Percentiles rank a stretch among this genome's conserved stretches.
These are phyloP conservation scores for Orthosia incerta DNA, from an alignment of 2,888 invertebrate genomes.

Conservation along the genomic window DNA sequence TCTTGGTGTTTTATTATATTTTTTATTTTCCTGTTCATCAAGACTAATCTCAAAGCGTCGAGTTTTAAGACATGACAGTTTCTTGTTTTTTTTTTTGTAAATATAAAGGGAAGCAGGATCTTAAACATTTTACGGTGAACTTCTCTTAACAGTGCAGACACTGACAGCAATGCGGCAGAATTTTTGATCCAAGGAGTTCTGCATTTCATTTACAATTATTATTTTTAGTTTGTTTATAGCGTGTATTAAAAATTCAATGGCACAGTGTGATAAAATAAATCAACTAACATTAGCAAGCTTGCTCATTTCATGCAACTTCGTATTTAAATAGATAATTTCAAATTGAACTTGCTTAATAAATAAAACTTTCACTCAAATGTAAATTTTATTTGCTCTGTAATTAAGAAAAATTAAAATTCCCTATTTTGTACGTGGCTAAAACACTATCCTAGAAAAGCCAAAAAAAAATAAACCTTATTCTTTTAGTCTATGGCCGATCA, in stretches of 20 bases:
- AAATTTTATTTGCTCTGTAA: too few species aligned
- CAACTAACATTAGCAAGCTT: constrained; percentile 2
- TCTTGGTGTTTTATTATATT: constrained; percentile 27
- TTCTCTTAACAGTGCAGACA: constrained; percentile 12
- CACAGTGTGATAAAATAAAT: background rate
- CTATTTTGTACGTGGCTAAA: too few species aligned
- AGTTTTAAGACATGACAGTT: constrained; percentile 26
- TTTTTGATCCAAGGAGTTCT: background rate
- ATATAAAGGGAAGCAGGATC: background rate
- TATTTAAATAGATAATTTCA: too few species aligned
- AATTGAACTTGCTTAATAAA: too few species aligned
- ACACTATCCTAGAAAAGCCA: too few species aligned
- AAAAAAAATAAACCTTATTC: too few species aligned
- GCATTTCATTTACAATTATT: too few species aligned
- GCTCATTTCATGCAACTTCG: too few species aligned
- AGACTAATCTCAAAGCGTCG: constrained; percentile 29
- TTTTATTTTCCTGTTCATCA: constrained; percentile 30
- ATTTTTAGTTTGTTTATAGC: background rate
- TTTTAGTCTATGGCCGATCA: too few species aligned
- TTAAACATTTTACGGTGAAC: constrained; percentile 22
- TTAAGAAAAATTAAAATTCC: too few species aligned
- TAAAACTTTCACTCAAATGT: too few species aligned
- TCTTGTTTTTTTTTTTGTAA: constrained; percentile 2
- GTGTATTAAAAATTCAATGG: background rate
- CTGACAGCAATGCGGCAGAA: background rate